Base-by-base conservation (phyloP, 2,888 invertebrate species). In the Penaeus monodon region DNA sequence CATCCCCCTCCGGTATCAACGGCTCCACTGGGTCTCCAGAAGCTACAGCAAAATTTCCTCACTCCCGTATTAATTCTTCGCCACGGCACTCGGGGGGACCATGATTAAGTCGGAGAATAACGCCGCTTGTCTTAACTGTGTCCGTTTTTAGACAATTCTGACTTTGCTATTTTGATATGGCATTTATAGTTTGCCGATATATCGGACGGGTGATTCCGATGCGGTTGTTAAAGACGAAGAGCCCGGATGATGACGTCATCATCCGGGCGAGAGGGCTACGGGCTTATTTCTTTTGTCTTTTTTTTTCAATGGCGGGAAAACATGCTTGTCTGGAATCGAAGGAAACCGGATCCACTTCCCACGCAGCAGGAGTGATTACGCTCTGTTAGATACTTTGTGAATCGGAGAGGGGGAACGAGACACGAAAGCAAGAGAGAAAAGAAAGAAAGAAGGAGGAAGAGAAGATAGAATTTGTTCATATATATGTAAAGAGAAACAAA, bases 61-160 rank as follows among this genome's bases (percentile, higher is more conserved):
- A 88, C 84, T 66, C 81, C 65, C 81, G 88, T 85, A 88, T 88
- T 88, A 88, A 88, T 88, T 88, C 88, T 88, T 80, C 49, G 68
- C 68, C 66, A 88, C 44, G 84, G 66, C 33, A 64, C 88, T 76
- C 84, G 12, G 29, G 88, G 78, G 88, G 77, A 73, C 76, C 81
- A 85, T 88, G 88, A 88, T 88, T 81, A 88, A 88, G 88, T 88
- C 81, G 80, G 81, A 74, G 88, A 80, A 81, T 77, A 88, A 84
- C 80, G 76, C 65, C 88, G 84, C 84, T 80, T 84, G 88, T 88
- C 84, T 88, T 70, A 76, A 74, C 84, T 77, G 86, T 57, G 68
- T 86, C 83, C 68, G 68, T 82, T 83, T 81, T 83, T 73, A 44
- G 74, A 57, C 57, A 81, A 80, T 79, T 85, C 73, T 85, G 85